Evolutionary conservation across 2,113 vertebrate species (phyloP), one percentile per base, ranked within the genome.

Genomic region (Philantomba maxwellii): DNA sequence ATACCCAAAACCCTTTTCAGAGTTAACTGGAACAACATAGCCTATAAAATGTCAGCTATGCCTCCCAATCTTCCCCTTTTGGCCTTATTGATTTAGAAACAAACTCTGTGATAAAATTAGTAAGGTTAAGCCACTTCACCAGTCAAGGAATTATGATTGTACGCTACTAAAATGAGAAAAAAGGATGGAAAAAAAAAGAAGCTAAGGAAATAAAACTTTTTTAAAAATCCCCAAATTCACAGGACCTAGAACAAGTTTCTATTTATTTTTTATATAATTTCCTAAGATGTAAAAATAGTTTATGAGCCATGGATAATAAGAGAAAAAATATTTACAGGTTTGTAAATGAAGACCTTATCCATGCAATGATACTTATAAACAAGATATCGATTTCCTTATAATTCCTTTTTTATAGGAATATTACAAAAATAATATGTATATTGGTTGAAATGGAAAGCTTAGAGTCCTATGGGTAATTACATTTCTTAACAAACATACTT

Each of bases 31-130:
- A 89, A 91, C 51, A 43, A 82, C 60, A 66, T 39, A 47, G 30
- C 17, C n/a, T 88, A 87, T 96, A 88, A 96, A 96, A 47, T 5
- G n/a, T 94, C 58, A 95, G 21, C 17, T 90, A 3, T 33, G 45
- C 16, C 39, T 94, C 43, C 83, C 82, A 81, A 73, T 49, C 80
- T 91, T 58, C 53, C 86, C 15, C n/a, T 64, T 95, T 96, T 82
- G 93, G 51, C 45, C 49, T 96, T 95, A 96, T 12, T 87, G n/a
- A 97, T 94, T 94, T 94, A 66, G 92, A 96, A 97, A 94, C 88
- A 90, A 77, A 96, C 45, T 94, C 58, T 57, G 82, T 90, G 92
- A 85, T 95, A 98, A 98, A 98, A 98, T 30, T 96, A 98, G 70
- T 81, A 97, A 89, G 43, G 45, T 89, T 93, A 95, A 94, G 96